phyloP scores from a whole-genome alignment of 2,113 vertebrate species.

The Stercorarius parasiticus region DNA sequence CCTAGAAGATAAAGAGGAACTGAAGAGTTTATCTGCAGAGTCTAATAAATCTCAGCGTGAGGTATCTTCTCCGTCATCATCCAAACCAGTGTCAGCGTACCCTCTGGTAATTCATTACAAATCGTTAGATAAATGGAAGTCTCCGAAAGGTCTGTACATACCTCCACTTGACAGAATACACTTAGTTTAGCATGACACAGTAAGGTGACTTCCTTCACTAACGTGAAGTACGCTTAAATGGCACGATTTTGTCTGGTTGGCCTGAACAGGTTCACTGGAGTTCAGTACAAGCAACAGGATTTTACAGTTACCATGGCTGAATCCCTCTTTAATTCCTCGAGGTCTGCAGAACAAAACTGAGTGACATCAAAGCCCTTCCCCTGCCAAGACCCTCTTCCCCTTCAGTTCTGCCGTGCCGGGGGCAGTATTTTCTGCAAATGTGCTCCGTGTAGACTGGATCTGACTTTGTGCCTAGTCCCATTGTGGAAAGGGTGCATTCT shows the following conservation, averaged over 20 bases:
- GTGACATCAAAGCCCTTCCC: constrained; percentile 75
- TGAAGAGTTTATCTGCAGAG: constrained; percentile 71
- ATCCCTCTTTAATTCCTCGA: constrained; percentile 74
- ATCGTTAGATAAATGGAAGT: constrained; percentile 64
- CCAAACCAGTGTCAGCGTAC: constrained; percentile 64
- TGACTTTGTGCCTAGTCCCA: constrained; percentile 81
- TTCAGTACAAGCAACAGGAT: constrained; percentile 68
- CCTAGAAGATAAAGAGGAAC: constrained; percentile 74
- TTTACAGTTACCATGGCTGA: constrained; percentile 70
- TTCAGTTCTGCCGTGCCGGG: constrained; percentile 66
- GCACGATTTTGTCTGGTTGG: constrained; percentile 65
- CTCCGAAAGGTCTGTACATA: constrained; percentile 68
- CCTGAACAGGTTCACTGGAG: constrained; percentile 65
- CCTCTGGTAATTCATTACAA: constrained; percentile 71
- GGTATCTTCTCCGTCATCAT: constrained; percentile 72
- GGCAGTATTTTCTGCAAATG: constrained; percentile 75
- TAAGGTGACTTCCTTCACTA: constrained; percentile 68
- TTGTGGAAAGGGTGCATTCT: constrained; percentile 78
- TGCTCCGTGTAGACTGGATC: constrained; percentile 78
- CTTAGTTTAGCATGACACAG: constrained; percentile 76
- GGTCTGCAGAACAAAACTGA: constrained; percentile 73
- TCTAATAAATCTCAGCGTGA: constrained; percentile 74
- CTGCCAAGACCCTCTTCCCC: constrained; percentile 73
- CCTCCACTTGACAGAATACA: constrained; percentile 73
- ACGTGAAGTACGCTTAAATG: constrained; percentile 70